These are phyloP conservation scores for Alligator sinensis DNA, from an alignment of 2,113 vertebrate species.

Conservation along the genomic window DNA sequence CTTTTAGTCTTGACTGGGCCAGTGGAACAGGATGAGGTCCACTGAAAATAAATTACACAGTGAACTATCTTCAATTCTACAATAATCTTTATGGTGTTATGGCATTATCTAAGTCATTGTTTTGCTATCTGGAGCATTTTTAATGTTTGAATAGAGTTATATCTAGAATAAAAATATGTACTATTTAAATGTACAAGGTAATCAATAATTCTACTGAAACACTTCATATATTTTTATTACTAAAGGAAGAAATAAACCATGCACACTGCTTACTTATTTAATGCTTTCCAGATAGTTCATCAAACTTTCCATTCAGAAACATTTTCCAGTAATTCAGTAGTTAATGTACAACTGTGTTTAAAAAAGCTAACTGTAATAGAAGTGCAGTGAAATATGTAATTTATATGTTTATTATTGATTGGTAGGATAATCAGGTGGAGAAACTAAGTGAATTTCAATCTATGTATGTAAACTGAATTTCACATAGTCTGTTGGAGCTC, in stretches of 20 bases:
- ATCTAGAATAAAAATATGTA: not conserved
- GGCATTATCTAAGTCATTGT: not conserved
- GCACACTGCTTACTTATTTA: not conserved
- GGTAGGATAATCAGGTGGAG: not conserved
- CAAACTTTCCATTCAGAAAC: not conserved
- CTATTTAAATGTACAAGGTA: not conserved
- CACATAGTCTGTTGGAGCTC: slow-evolving; percentile 55
- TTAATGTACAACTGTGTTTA: not conserved
- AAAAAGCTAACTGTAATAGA: not conserved
- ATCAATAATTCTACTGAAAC: not conserved
- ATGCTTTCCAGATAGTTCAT: not conserved
- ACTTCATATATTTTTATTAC: not conserved
- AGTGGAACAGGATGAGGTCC: too few species aligned
- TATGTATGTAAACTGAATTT: not conserved
- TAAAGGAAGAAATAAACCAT: not conserved
- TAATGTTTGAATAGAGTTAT: accelerated
- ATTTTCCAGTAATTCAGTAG: not conserved
- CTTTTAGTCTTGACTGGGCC: not conserved
- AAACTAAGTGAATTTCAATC: not conserved
- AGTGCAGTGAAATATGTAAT: not conserved
- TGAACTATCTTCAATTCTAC: not conserved
- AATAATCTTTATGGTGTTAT: not conserved
- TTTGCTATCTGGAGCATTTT: not conserved
- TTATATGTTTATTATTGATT: accelerated
- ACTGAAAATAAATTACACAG: not conserved